Conservation (phyloP, 2,888 invertebrate genomes). For the Desoria tigrina region DNA sequence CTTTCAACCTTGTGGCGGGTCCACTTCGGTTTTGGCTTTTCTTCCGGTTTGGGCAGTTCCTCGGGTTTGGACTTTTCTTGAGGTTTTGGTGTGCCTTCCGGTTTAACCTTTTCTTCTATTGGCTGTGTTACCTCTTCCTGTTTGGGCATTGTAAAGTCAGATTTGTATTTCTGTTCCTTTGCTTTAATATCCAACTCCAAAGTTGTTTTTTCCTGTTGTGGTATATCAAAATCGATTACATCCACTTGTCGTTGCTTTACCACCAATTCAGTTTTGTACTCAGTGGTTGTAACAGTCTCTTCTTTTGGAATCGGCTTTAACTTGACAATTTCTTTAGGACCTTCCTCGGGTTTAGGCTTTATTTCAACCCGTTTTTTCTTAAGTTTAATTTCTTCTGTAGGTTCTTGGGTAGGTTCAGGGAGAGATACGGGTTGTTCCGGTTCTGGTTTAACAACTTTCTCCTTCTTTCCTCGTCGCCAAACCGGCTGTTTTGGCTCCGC, state of each 20-base stretch:
- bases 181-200: not conserved
- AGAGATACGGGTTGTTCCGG: not conserved
- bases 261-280: slow-evolving; percentile 35
- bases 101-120: slow-evolving; percentile 5
- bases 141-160: slow-evolving; percentile 1
- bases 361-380: slow-evolving; percentile 13
- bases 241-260: slow-evolving; percentile 22
- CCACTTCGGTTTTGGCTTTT: slow-evolving; percentile 6
- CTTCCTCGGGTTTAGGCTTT: not conserved
- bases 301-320: slow-evolving; percentile 30
- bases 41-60: not conserved
- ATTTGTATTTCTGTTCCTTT: slow-evolving; percentile 7
- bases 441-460: slow-evolving; percentile 40
- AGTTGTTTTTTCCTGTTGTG: not conserved
- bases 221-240: slow-evolving; percentile 12
- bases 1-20: slow-evolving; percentile 22
- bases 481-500: slow-evolving; percentile 13
- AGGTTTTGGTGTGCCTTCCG: not conserved
- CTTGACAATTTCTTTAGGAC: not conserved
- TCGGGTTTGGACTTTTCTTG: slow-evolving; percentile 6
- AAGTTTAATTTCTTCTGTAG: slow-evolving; percentile 5
- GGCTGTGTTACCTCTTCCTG: not conserved
- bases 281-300: slow-evolving; percentile 28
- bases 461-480: slow-evolving; percentile 23
- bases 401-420: not conserved